Base-by-base conservation (phyloP, 1,140 invertebrate species). In the Drosophila tristis region DNA sequence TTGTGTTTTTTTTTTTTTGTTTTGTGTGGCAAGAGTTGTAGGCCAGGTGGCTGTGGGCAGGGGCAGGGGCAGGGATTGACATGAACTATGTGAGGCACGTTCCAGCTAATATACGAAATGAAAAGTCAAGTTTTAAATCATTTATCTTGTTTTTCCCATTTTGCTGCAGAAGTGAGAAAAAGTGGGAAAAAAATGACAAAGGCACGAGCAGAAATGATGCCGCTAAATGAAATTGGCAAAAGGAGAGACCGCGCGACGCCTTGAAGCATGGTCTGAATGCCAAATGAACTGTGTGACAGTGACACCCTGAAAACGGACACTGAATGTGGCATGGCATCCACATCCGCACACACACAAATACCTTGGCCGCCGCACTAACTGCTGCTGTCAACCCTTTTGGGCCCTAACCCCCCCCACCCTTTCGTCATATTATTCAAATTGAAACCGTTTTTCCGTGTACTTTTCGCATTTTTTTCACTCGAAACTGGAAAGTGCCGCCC, bases 41-140 rank as follows among this genome's bases (percentile, higher is more conserved):
- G 4, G 4, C 25, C 62, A 42, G 31, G 62, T 58, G 62, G 62
- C 44, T 31, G 31, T 25, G 23, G 43, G 2, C 31, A 53, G 35
- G 15, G 16, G 50, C 50, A 57, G 64, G 20, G 20, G 20, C 20
- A 20, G 20, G 60, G 43, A 64, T 50, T 68, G 26, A 15, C 15
- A 35, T 70, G 53, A 58, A 58, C 65, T 67, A 61, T 72, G 63
- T 60, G 80, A 16, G 77, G 59, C 81, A 89, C 82, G 82, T 89
- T 62, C 35, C 67, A 61, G 84, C 82, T 89, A 89, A 87, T 87
- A 89, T 87, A 74, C 80, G 65, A 87, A 87, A 87, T 87, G 84
- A 87, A 87, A 87, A 89, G 84, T 84, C 73, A 82, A 87, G 75
- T 87, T 89, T 84, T 51, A 89, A 87, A 87, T 87, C 84, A 87